Base-by-base conservation (phyloP, 2,113 vertebrate species). In the Amazona guildingii region DNA sequence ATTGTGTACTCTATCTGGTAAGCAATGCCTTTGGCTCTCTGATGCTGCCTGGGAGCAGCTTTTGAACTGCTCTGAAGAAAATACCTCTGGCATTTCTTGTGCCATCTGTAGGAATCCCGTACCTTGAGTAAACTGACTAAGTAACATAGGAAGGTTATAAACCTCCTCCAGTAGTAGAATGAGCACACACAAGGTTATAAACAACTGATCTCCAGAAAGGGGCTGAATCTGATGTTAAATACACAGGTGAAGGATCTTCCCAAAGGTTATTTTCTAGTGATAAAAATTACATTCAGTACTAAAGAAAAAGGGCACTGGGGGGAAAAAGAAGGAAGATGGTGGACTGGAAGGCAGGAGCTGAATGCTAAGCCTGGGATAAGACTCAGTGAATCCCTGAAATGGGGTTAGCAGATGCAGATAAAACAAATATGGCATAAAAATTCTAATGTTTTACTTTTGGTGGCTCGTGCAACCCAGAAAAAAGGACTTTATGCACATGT, bases 11-110 rank as follows among this genome's bases (percentile, higher is more conserved):
- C 21, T 39, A 59, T 81, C 92, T 84, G 55, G 90, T 91, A 93
- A 95, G 88, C 93, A 90, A 87, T 43, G 70, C 72, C 20, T 69
- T 43, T 86, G 95, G 91, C 63, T 49, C 67, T 41, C 17, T 35
- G 27, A 57, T 0, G 1, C 52, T 77, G 52, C 66, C 48, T 27
- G 33, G 75, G 73, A 61, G 72, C 74, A 74, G 83, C 70, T 92
- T 62, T 83, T 59, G 80, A 82, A 33, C 61, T 73, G 14, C 55
- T 44, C 68, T n/a, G 78, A 63, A 69, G 73, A 91, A 90, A 86
- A 48, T 15, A 54, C 29, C 35, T 63, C 37, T n/a, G 31, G 35
- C 43, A 48, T 59, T 86, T 21, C 72, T 48, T 48, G 13, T 28
- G 5, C 66, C 2, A 1, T 57, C 31, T 2, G 3, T 2, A 61